Evolutionary conservation across 2,113 vertebrate genomes (phyloP), one percentile per base, ranked within the genome.

Genomic region (Corydoras sp.): DNA sequence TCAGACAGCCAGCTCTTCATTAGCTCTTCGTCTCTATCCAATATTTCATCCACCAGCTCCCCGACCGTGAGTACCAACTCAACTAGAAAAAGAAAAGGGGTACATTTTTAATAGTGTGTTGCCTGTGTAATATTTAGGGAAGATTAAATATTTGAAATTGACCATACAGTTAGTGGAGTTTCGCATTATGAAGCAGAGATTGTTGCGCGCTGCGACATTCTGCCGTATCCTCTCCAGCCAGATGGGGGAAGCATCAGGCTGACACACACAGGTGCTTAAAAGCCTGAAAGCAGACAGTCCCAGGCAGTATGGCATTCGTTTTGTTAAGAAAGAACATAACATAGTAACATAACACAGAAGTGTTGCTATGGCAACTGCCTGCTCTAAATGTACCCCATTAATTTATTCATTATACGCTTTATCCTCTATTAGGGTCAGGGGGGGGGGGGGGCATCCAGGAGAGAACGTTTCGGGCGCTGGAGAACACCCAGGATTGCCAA

Each of bases 111-210:
- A 43, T 43, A 43, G 35, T 5, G 35, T 43, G 35, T 43, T 43
- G 35, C 35, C 1, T 5, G 35, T 43, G 35, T 43, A 43, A 43
- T 43, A 43, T 43, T 43, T 8, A 65, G 12, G 69, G 72, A 61
- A 13, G 8, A 68, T 1, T 1, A 65, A 5, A 3, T 3, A 43
- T 43, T 8, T 43, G 35, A 43, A 43, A 1, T n/a, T 2, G 54
- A n/a, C 30, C 49, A 83, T 86, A 98, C 97, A 89, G 61, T 95
- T 98, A 61, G 94, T 99, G 59, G 96, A 99, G 81, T 95, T 98
- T 84, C 86, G 89, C 94, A 99, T 98, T 86, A 99, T 95, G 87
- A 99, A 99, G 75, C 93, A 94, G 29, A 98, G 83, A 74, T 86
- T 95, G 77, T 88, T 82, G 50, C 83, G 86, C 48, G 95, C 86